Base-by-base conservation (phyloP, 2,888 invertebrate species). In the Rhagium mordax region DNA sequence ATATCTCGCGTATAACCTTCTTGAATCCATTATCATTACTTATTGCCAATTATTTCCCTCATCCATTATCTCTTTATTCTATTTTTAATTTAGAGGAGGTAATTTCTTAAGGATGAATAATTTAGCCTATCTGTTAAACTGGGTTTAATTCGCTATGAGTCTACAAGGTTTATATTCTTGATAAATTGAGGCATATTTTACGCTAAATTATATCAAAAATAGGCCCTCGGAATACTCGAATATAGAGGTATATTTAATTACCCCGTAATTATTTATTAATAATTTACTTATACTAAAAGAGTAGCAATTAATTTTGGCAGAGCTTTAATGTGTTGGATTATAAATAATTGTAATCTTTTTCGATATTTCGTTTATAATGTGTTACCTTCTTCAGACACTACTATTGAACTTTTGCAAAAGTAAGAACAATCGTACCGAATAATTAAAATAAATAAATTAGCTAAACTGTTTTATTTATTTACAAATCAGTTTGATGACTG, bases 11-110 rank as follows among this genome's bases (percentile, higher is more conserved):
- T 64, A 60, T 70, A 74, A 71, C 74, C 53, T 71, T 68, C 73
- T 59, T 74, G 70, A 69, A 77, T 75, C 74, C 78, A 76, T 77
- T 77, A 77, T 74, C 73, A 71, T 74, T 74, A 73, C 71, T 74
- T 77, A 68, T 57, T 60, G 74, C 57, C 75, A 75, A 77, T 77
- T 77, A 77, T 77, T 78, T 74, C 64, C 59, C 59, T 68, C 66
- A 68, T 68, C 62, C 72, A n/a, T 64, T 65, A 65, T 65, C 53
- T 65, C 65, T 53, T 53, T 33, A 65, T 61, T 48, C 61, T 47
- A 47, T 65, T 53, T 51, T 65, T 65, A 65, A 53, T 65, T 64
- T 49, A 51, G 51, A 49, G 27, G 29, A 18, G 51, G 64, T 24
- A 64, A 64, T 49, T 64, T 49, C 51, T 51, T 64, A 64, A 49